Base-by-base conservation (phyloP, 2,797 vertebrate genomes). In the Pantherophis alleghaniensis region DNA sequence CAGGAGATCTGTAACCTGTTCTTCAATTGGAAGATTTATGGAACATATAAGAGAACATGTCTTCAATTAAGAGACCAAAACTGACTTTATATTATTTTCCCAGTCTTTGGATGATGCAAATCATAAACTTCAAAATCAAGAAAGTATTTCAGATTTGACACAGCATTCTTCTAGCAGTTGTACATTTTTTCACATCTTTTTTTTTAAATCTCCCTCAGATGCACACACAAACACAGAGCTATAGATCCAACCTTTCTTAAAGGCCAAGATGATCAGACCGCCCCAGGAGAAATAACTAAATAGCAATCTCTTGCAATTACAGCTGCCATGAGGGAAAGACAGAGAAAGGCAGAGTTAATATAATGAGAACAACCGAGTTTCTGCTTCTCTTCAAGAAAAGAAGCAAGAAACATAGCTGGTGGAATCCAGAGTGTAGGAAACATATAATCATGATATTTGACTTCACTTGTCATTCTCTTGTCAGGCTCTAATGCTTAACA, bases 291-390 rank as follows among this genome's bases (percentile, higher is more conserved):
- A 94, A 91, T 14, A 93, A 61, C 42, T 59, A 79, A 92, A 51
- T 91, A 95, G 91, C 18, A 51, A 9, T 16, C 92, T 94, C 63
- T 66, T 88, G 22, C 20, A 94, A 66, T 94, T 79, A 90, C n/a
- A 89, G n/a, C 13, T 91, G 90, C 55, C 42, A 94, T 12, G 1
- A 95, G 69, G 57, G 94, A 94, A 89, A 90, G 42, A 57, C 51
- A 74, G 59, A n/a, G 28, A 18, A 79, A 0, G 37, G 69, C 10
- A 86, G 28, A 86, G 74, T 37, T 42, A 51, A 7, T 0, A 1
- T 83, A 93, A 94, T n/a, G 51, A 95, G 93, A 55, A 90, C 55
- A 9, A 74, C 83, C 24, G 89, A 91, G 0, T 86, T 92, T 87
- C 87, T 91, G 87, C 66, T 89, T 5, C 1, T 83, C 86, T 32